Conservation (phyloP, 2,113 vertebrate genomes). For the Istiophorus platypterus region DNA sequence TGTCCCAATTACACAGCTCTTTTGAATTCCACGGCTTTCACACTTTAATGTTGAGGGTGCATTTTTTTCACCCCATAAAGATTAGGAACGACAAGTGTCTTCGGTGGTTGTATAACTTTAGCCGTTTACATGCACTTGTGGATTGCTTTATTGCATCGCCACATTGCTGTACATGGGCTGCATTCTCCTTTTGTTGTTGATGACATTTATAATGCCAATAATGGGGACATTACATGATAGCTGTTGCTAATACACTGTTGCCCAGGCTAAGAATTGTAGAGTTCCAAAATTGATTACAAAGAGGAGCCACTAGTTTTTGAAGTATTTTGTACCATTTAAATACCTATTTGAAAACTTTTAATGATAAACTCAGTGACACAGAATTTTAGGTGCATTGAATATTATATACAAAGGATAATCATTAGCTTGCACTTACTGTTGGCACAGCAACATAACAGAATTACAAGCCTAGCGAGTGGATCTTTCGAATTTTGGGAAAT, state of each 20-base stretch:
- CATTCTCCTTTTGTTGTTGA: constrained; percentile 74
- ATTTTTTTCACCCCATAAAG: constrained; percentile 7
- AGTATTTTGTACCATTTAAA: background rate
- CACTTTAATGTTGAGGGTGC: constrained; percentile 1
- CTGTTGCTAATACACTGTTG: background rate
- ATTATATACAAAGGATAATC: background rate
- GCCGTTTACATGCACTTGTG: background rate
- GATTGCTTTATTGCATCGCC: constrained; percentile 20
- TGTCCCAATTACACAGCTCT: background rate
- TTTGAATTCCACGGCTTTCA: background rate
- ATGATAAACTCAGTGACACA: background rate
- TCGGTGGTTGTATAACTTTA: constrained; percentile 13
- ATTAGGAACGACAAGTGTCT: constrained; percentile 2
- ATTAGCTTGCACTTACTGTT: background rate
- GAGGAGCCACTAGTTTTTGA: background rate
- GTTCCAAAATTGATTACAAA: background rate
- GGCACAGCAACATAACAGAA: background rate
- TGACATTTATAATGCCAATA: constrained; percentile 42
- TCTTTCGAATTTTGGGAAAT: background rate
- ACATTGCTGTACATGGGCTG: constrained; percentile 53
- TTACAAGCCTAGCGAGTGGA: background rate
- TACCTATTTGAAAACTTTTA: background rate
- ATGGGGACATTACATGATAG: constrained; percentile 36
- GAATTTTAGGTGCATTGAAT: background rate
- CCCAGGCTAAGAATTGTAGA: background rate